phyloP scores from a whole-genome alignment of 2,888 invertebrate genomes.

The Plebejus argus region DNA sequence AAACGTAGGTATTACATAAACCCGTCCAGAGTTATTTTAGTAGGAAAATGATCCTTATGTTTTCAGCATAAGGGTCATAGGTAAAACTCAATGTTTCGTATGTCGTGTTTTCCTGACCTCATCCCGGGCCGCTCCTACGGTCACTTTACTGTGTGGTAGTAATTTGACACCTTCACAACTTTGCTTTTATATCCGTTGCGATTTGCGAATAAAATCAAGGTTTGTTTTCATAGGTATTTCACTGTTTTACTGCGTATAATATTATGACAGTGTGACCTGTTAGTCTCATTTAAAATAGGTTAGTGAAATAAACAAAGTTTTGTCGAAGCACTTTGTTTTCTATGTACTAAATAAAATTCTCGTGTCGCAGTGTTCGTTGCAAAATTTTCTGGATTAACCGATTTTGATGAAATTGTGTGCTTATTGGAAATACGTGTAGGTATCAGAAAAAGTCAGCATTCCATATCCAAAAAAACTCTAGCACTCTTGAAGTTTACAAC shows the following conservation, averaged over 20 bases:
- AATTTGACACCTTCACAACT: slow-evolving; percentile 7
- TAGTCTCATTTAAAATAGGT: no score
- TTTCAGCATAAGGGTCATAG: not conserved
- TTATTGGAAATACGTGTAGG: no score
- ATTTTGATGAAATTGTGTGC: no score
- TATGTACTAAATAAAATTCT: no score
- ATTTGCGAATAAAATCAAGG: not conserved
- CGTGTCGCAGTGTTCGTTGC: no score
- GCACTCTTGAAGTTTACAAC: no score
- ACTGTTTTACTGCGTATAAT: not conserved
- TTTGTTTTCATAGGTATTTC: not conserved
- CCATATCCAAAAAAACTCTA: no score
- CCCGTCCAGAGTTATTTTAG: not conserved
- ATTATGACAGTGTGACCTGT: not conserved
- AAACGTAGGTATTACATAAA: not conserved
- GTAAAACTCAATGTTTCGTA: not conserved
- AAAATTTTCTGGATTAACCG: no score
- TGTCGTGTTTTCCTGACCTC: not conserved
- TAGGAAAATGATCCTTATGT: not conserved
- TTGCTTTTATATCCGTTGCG: not conserved
- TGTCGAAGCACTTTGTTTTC: no score
- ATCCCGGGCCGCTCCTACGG: not conserved
- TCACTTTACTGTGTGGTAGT: slow-evolving; percentile 2
- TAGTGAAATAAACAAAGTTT: no score
- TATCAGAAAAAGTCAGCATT: no score